phyloP scores from a whole-genome alignment of 2,113 vertebrate species.

The Lampris incognitus region DNA sequence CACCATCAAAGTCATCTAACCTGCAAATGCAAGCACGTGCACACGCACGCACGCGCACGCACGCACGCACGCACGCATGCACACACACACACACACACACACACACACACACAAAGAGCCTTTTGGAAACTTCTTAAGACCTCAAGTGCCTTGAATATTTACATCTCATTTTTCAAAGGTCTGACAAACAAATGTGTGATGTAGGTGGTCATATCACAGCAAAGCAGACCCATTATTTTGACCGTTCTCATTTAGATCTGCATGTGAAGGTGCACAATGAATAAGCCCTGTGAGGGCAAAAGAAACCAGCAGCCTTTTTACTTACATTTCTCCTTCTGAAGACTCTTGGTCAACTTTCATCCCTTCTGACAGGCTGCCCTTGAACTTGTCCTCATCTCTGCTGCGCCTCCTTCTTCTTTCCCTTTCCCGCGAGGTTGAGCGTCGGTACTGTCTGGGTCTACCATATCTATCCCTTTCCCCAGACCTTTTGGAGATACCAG shows the following conservation, averaged over 20 bases:
- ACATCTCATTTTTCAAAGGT: too few species aligned
- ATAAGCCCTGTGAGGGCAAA: neutral
- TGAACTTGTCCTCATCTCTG: conserved; percentile 98
- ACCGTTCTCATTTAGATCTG: too few species aligned
- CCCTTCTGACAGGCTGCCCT: conserved; percentile 97
- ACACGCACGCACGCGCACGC: conserved; percentile 2
- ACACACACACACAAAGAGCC: neutral
- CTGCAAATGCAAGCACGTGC: conserved; percentile 72
- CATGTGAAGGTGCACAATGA: too few species aligned
- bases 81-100: conserved; percentile 21
- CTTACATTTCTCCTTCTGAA: conserved; percentile 95
- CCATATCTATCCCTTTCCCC: conserved; percentile 87
- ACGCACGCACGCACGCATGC: conserved; percentile 2
- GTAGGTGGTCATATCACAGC: too few species aligned
- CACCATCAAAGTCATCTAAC: conserved; percentile 94
- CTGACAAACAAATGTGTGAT: too few species aligned
- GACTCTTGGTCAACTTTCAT: conserved; percentile 97
- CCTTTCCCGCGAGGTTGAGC: conserved; percentile 87
- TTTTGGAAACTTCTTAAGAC: neutral
- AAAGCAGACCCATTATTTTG: too few species aligned
- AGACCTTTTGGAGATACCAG: conserved; percentile 55
- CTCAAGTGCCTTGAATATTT: neutral
- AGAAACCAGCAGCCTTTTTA: neutral
- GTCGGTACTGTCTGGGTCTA: conserved; percentile 86
- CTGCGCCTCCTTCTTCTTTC: conserved; percentile 87